Base-by-base conservation (phyloP, 2,797 vertebrate genomes). In the Sciurus carolinensis region DNA sequence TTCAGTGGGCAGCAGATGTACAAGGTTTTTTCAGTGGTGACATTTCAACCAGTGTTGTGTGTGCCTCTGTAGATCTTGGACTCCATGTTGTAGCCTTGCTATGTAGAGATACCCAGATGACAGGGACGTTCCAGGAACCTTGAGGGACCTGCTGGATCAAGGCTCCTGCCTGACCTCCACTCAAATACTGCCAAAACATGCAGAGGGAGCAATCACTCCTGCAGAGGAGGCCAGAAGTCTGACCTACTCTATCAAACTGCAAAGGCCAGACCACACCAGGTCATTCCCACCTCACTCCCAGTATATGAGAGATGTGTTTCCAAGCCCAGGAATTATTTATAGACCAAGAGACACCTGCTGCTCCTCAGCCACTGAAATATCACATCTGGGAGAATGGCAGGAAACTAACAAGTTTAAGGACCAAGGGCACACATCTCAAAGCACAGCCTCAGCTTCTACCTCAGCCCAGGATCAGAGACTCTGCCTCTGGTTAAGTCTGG, bases 311-410 rank as follows among this genome's bases (percentile, higher is more conserved):
- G 24, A 39, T 57, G 72, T 0, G 15, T 42, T 81, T 85, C 30
- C 66, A 95, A 91, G 67, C 9, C 42, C 69, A 85, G 66, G 42
- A 93, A 62, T 87, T 79, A 81, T 75, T 76, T 69, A 44, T 42
- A 83, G 66, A 89, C 39, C 50, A 52, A 64, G 47, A 80, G 66
- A 47, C 5, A 81, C 14, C 18, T 84, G 39, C 52, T 50, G 36
- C 81, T 77, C 18, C 76, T 96, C 30, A 90, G 12, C 66, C 50
- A 47, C 54, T 91, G 47, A 90, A 67, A 9, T 72, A 33, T 66
- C 83, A 30, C 33, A 82, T 39, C 80, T 52, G 13, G 33, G 17
- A 96, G 39, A 82, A 28, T 33, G 44, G 20, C 18, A 26, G 64
- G 39, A 76, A 92, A 64, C 57, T 39, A 69, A 39, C 18, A 66